These are phyloP conservation scores for Notoglanidium macrostoma DNA, from an alignment of 2,797 vertebrate genomes.

Conservation along the genomic window DNA sequence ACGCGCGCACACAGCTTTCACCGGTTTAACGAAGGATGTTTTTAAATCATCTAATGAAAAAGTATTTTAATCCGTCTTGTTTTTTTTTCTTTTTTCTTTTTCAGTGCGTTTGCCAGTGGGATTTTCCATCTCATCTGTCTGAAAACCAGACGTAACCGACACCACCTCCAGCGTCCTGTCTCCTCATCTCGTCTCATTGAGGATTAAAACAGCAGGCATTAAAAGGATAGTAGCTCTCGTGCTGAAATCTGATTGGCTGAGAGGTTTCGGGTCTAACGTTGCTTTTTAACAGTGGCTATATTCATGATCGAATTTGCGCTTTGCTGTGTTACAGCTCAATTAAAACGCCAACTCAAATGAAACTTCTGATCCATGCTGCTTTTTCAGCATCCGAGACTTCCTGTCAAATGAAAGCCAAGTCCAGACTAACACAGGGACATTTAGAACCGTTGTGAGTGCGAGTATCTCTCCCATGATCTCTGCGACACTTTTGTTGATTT, in stretches of 20 bases:
- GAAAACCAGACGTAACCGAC: constrained; percentile 17
- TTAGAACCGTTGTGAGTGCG: not conserved
- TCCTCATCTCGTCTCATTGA: constrained; percentile 23
- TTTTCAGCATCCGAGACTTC: not conserved
- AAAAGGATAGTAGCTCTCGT: not conserved
- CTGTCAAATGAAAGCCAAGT: not conserved
- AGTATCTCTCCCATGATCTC: not conserved
- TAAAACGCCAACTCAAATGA: not conserved
- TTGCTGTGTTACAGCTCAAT: not conserved
- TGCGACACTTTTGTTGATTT: not conserved
- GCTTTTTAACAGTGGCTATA: constrained; percentile 14
- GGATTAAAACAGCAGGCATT: constrained; percentile 23
- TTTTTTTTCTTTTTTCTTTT: not conserved
- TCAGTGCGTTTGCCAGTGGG: not conserved
- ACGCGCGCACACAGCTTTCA: not conserved
- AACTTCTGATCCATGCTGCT: not conserved
- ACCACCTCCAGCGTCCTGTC: constrained; percentile 28
- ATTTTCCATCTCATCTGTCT: constrained; percentile 32
- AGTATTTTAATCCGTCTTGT: not conserved
- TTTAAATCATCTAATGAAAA: constrained; percentile 1
- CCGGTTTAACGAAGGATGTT: constrained; percentile 2
- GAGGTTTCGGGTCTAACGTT: constrained; percentile 2
- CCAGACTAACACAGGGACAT: not conserved
- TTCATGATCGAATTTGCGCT: not conserved
- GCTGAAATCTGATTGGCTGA: constrained; percentile 23